Evolutionary conservation across 2,888 invertebrate genomes (phyloP), one percentile per base, ranked within the genome.

Genomic region (Nomada goodeniana): DNA sequence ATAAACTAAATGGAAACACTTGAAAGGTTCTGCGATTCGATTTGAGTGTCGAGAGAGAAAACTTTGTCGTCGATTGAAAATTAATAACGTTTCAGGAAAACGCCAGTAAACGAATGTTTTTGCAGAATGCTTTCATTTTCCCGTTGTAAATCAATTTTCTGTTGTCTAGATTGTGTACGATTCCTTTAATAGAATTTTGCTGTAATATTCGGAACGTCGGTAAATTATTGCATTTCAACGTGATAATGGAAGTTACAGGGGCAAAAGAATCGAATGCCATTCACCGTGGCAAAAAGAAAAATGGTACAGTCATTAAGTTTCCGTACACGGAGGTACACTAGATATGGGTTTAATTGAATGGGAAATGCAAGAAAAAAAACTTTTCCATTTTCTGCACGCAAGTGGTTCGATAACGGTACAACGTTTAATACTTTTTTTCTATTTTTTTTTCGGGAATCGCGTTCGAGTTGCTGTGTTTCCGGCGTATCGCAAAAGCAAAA

Each of bases 341-440:
- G 47, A 47, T 47, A 47, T 15, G 36, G 53, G 42, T 61, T 75
- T 75, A 60, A 75, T 69, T 75, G 69, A 75, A 63, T 11, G n/a
- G 23, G 13, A 44, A 23, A 53, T 29, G 61, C 29, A 29, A 55
- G 61, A n/a, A 68, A 55, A 61, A 55, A 61, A 75, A 69, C 68
- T 75, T 63, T 57, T 65, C 53, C 36, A 60, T 68, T 55, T 61
- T 53, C 55, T 2, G 29, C 23, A n/a, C 10, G n/a, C 2, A 52
- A 60, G 15, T 26, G 3, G 13, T 5, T 42, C 50, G 20, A 36
- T 36, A 65, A 67, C 57, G 11, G 67, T 36, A 50, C 18, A 52
- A 0, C 52, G 10, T 50, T 59, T 60, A 67, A 13, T 29, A 52
- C 15, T n/a, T 18, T 42, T 55, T 47, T 42, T 4, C 11, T 42